Evolutionary conservation across 2,113 vertebrate species (phyloP).

Genomic region (Otolemur garnettii): DNA sequence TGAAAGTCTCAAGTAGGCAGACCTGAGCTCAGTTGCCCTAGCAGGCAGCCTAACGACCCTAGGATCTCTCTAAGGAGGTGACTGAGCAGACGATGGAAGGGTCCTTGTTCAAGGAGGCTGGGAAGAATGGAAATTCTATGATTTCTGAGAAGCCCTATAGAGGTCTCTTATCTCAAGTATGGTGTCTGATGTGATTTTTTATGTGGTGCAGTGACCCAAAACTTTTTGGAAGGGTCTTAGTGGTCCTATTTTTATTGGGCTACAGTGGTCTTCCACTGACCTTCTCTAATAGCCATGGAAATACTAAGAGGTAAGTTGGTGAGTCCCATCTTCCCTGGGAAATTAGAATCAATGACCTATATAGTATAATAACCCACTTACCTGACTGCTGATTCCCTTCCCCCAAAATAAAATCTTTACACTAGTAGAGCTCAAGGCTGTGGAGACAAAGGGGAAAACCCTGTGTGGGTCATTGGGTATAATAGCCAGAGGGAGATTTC

Average conservation of each 20-base stretch:
- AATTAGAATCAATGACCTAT: not conserved
- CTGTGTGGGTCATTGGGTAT: not conserved
- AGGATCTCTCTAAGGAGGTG: not conserved
- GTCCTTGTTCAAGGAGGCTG: not conserved
- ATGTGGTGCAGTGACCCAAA: not conserved
- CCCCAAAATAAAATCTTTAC: not conserved
- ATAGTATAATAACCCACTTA: not conserved
- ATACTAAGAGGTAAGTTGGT: not conserved
- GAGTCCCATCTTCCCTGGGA: not conserved
- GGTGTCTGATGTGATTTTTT: not conserved
- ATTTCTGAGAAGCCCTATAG: not conserved
- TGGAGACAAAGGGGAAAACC: not conserved
- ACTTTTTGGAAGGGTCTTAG: not conserved
- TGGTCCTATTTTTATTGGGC: no score
- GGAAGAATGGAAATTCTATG: no score
- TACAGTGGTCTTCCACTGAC: not conserved
- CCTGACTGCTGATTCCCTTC: not conserved
- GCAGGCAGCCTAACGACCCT: not conserved
- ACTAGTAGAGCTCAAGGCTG: not conserved
- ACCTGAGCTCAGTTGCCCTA: not conserved
- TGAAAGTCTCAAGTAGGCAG: not conserved
- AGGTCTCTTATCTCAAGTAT: not conserved
- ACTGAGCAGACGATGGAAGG: not conserved
- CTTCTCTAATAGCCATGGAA: not conserved
- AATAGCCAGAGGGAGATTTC: not conserved